These are phyloP conservation scores for Drosophila novamexicana DNA, from an alignment of 1,140 invertebrate species.

Conservation along the genomic window DNA sequence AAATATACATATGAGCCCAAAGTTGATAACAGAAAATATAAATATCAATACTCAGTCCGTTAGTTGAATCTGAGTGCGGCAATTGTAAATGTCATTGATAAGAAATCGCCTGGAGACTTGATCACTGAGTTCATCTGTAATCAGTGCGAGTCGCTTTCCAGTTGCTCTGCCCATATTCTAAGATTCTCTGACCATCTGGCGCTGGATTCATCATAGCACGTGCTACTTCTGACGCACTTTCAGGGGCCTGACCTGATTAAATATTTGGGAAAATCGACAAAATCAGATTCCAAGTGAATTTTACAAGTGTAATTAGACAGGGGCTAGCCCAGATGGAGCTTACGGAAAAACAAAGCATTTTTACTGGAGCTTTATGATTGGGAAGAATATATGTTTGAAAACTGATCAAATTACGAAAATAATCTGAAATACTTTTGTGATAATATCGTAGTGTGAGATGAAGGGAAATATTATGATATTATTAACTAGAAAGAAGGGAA, in stretches of 20 bases:
- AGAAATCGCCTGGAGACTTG: slow-evolving; percentile 17
- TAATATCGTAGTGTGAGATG: too few relatives aligned
- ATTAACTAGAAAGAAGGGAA: too few relatives aligned
- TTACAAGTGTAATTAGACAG: background rate
- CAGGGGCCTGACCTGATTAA: slow-evolving; percentile 1
- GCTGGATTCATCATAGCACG: slow-evolving; percentile 9
- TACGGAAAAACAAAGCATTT: background rate
- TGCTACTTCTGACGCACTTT: slow-evolving; percentile 18
- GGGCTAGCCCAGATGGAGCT: background rate
- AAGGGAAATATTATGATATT: too few relatives aligned
- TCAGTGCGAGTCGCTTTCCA: slow-evolving; percentile 19
- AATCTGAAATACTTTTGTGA: too few relatives aligned
- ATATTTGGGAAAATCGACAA: background rate
- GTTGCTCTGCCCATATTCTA: background rate
- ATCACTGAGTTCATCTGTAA: slow-evolving; percentile 21
- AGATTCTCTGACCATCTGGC: slow-evolving; percentile 12
- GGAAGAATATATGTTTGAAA: too few relatives aligned
- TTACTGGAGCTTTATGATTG: too few relatives aligned
- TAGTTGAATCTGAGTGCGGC: slow-evolving; percentile 5
- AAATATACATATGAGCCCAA: background rate
- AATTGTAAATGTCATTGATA: slow-evolving; percentile 38
- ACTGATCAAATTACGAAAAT: too few relatives aligned
- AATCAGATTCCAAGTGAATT: background rate
- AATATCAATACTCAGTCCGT: background rate
- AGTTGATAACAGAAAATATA: slow-evolving; percentile 28